Conservation (phyloP, 2,797 vertebrate genomes). For the Acanthornis magna region DNA sequence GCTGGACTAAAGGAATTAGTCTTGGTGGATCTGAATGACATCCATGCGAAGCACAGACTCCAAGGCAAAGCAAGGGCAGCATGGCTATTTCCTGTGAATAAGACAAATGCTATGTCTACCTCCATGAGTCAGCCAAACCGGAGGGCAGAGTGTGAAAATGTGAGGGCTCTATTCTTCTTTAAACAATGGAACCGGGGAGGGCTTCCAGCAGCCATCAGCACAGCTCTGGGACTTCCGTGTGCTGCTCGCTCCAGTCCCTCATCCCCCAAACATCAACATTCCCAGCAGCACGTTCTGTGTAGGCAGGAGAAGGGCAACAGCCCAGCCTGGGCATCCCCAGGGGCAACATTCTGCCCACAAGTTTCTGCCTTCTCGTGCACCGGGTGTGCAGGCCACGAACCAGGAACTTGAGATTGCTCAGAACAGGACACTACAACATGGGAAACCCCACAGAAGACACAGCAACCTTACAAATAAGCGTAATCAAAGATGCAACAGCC, state of each 20-base stretch:
- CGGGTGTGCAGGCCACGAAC: not conserved
- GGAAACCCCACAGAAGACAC: not conserved
- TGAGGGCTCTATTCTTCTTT: slow-evolving; percentile 2
- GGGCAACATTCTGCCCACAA: not conserved
- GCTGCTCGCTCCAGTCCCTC: not conserved
- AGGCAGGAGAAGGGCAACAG: not conserved
- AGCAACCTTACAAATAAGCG: not conserved
- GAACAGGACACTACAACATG: not conserved
- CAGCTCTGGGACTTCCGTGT: not conserved
- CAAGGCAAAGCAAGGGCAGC: not conserved
- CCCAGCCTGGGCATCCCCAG: not conserved
- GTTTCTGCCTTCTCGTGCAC: not conserved
- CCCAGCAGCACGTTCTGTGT: not conserved
- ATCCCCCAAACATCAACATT: not conserved
- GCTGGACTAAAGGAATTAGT: not conserved
- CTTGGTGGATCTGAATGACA: not conserved
- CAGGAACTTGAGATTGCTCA: not conserved
- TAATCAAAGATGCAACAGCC: not conserved
- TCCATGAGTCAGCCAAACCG: slow-evolving; percentile 7
- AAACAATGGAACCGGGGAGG: slow-evolving; percentile 29
- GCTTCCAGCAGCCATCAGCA: slow-evolving; percentile 22
- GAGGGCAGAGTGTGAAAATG: slow-evolving; percentile 52
- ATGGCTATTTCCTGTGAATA: slow-evolving; percentile 1
- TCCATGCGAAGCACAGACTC: not conserved
- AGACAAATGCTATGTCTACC: not conserved